phyloP scores from a whole-genome alignment of 2,797 vertebrate genomes.

The Anableps anableps region DNA sequence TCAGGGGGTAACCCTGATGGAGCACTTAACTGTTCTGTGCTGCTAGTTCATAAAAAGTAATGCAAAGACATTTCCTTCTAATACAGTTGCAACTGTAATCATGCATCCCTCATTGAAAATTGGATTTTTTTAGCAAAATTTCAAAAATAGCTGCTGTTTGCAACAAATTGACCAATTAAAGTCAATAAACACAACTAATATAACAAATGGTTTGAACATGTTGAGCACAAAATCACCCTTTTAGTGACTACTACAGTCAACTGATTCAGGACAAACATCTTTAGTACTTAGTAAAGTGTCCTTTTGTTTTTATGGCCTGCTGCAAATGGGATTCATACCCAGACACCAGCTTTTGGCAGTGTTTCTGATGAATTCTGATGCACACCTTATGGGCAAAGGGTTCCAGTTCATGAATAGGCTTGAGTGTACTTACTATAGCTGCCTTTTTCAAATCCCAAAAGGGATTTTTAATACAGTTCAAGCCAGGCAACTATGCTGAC shows the following conservation, averaged over 20 bases:
- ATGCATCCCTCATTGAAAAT: neutral
- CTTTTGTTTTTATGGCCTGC: constrained; percentile 2
- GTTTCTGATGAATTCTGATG: neutral
- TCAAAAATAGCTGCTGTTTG: neutral
- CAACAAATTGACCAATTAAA: neutral
- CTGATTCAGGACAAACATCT: neutral
- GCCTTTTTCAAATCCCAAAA: neutral
- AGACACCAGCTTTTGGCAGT: constrained; percentile 1
- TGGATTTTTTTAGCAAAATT: neutral
- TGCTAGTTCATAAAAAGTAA: constrained; percentile 33
- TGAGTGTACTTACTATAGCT: neutral
- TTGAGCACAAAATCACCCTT: neutral
- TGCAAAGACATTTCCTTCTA: constrained; percentile 26
- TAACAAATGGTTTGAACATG: neutral
- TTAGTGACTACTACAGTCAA: neutral
- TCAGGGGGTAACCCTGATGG: constrained; percentile 24
- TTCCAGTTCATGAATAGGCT: constrained; percentile 1
- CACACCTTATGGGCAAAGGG: neutral
- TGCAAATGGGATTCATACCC: constrained; percentile 1
- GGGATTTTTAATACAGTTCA: neutral
- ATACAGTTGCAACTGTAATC: neutral
- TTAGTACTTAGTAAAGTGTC: neutral
- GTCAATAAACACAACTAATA: neutral
- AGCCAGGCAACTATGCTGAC: neutral
- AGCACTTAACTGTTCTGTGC: constrained; percentile 12